Evolutionary conservation across 2,797 vertebrate genomes (phyloP).

Genomic region (Paedocypris micromegethes): DNA sequence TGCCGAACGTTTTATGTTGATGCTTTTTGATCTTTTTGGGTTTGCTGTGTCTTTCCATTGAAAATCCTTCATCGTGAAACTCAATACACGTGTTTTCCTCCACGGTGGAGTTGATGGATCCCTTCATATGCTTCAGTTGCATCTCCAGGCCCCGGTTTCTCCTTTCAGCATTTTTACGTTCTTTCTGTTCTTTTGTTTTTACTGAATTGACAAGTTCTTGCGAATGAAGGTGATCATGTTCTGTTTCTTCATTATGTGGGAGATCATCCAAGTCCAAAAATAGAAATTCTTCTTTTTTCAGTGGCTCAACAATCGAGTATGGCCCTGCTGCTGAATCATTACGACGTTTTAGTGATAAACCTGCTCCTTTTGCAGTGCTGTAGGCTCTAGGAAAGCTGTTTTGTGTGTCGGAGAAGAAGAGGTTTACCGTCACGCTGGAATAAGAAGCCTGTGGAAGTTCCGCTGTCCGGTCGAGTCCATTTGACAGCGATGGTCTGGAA

Average conservation of each 20-base stretch:
- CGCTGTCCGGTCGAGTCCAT: neutral
- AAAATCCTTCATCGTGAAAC: constrained; percentile 62
- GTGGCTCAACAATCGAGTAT: constrained; percentile 54
- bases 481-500: constrained; percentile 5
- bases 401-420: neutral
- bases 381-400: constrained; percentile 29
- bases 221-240: neutral
- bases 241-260: constrained; percentile 15
- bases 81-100: constrained; percentile 49
- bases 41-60: constrained; percentile 37
- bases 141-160: constrained; percentile 44
- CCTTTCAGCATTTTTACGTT: no score
- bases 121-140: constrained; percentile 44
- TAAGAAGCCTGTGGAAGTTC: neutral
- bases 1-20: constrained; percentile 58
- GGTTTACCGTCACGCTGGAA: neutral
- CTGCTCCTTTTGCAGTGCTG: constrained; percentile 23
- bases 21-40: constrained; percentile 20
- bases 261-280: constrained; percentile 54
- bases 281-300: constrained; percentile 62
- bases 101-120: neutral
- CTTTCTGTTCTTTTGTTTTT: no score
- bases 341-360: no score
- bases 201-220: no score
- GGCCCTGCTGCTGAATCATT: neutral